Percentiles rank a stretch among this genome's conserved stretches.
Evolutionary conservation across 1,140 invertebrate species (phyloP).

Genomic region (Periplaneta americana): DNA sequence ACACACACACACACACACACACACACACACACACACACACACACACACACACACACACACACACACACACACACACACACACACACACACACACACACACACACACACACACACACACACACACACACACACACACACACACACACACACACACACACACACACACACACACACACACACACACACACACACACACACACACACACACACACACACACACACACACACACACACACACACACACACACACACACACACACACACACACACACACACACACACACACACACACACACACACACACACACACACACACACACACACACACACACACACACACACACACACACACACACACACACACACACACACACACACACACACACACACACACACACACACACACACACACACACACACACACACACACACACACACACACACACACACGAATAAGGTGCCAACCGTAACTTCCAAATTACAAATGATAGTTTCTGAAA

Average conservation of each 20-base stretch:
- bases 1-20: no score
- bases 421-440: no score
- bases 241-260: neutral
- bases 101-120: neutral
- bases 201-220: neutral
- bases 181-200: neutral
- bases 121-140: neutral
- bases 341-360: neutral
- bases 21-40: neutral
- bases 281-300: neutral
- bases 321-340: neutral
- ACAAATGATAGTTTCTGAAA: no score
- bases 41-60: neutral
- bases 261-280: neutral
- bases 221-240: neutral
- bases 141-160: neutral
- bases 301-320: neutral
- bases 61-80: neutral
- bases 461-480: no score
- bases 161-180: neutral
- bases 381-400: neutral
- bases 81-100: neutral
- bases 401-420: neutral
- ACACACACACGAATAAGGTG: no score
- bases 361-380: neutral